A percentile compares a stretch with the other conserved stretches of the same genome.
phyloP scores from a whole-genome alignment of 2,888 invertebrate species.

The Synergus itoensis region DNA sequence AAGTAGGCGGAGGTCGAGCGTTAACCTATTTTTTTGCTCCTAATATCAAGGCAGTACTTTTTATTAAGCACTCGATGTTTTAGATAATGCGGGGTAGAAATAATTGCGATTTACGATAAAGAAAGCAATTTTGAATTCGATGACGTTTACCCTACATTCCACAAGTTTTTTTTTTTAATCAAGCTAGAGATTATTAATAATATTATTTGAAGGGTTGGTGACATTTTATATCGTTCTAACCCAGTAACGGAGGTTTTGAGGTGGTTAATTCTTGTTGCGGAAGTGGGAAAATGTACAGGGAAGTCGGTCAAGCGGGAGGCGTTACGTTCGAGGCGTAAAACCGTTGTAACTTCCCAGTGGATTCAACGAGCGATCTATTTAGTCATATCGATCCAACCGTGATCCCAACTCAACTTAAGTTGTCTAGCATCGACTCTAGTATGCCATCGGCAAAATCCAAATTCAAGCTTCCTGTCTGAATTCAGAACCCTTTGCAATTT shows the following conservation, averaged over 20 bases:
- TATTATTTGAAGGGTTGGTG: neutral
- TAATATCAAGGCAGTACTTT: conserved; percentile 34
- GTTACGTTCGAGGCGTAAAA: neutral
- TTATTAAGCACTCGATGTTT: conserved; percentile 36
- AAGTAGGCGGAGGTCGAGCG: conserved; percentile 26
- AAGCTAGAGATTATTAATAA: neutral
- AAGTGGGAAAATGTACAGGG: neutral
- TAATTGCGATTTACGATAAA: conserved; percentile 38
- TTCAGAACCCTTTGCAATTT: conserved; percentile 16
- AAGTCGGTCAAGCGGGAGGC: conserved; percentile 1
- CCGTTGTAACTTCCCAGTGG: conserved; percentile 6
- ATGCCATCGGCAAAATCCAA: conserved; percentile 23
- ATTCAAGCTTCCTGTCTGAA: conserved; percentile 20
- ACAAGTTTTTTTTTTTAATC: neutral
- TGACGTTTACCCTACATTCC: neutral
- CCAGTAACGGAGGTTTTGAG: too few relatives aligned
- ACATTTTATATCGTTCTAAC: too few relatives aligned
- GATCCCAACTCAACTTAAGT: conserved; percentile 10
- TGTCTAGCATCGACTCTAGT: neutral
- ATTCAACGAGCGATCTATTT: conserved; percentile 20
- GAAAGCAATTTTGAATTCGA: conserved; percentile 31
- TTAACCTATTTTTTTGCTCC: conserved; percentile 29
- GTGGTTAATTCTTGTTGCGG: too few relatives aligned
- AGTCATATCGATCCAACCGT: conserved; percentile 1
- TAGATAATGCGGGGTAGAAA: conserved; percentile 36